Conservation (phyloP, 2,888 invertebrate genomes). For the Acleris holmiana region DNA sequence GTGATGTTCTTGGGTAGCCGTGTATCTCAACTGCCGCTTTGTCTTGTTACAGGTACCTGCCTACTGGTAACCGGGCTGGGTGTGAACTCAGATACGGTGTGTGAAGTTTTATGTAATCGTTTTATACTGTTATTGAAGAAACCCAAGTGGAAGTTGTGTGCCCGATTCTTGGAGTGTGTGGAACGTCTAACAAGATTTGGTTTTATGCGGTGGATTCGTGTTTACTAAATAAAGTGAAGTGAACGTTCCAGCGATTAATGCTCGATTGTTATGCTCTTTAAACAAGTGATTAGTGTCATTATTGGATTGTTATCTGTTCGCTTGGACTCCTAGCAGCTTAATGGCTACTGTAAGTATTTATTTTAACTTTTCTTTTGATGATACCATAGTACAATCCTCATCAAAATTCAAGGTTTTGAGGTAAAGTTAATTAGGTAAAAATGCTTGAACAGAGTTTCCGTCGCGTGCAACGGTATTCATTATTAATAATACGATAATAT, state of each 20-base stretch:
- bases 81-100: constrained; percentile 81
- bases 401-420: not conserved
- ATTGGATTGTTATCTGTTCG: constrained; percentile 70
- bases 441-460: not conserved
- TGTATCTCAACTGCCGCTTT: constrained; percentile 73
- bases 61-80: constrained; percentile 78
- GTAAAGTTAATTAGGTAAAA: not conserved
- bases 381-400: constrained; percentile 1
- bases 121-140: constrained; percentile 66
- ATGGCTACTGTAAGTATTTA: constrained; percentile 75
- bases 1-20: constrained; percentile 41
- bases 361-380: constrained; percentile 31
- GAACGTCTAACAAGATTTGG: constrained; percentile 52
- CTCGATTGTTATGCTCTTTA: constrained; percentile 62
- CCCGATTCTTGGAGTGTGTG: constrained; percentile 45
- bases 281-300: constrained; percentile 72
- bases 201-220: constrained; percentile 55
- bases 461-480: not conserved
- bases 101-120: constrained; percentile 81
- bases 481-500: no score
- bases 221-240: constrained; percentile 64
- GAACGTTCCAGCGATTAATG: constrained; percentile 53
- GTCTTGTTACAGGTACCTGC: constrained; percentile 80
- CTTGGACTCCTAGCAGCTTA: constrained; percentile 64
- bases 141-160: constrained; percentile 59